Base-by-base conservation (phyloP, 2,888 invertebrate genomes). In the Lasius platythorax region DNA sequence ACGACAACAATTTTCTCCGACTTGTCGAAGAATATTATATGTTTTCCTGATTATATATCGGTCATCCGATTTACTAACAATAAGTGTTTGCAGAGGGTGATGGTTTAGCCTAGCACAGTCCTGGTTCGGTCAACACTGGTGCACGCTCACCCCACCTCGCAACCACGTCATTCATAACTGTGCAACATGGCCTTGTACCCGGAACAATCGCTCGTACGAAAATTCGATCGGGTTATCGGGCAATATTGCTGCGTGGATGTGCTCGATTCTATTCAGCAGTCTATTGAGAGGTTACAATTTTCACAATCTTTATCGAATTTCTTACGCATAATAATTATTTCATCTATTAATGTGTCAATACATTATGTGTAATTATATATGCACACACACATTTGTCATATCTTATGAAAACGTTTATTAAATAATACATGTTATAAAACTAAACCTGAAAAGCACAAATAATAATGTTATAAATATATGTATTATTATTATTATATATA, bases 121-220 rank as follows among this genome's bases (percentile, higher is more conserved):
- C 84, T 86, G 85, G n/a, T 70, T 70, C 81, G 75, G 74, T 85
- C 74, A 76, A 33, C 58, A 46, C 61, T 78, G n/a, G 67, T 84
- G 75, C 82, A 83, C 67, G 37, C 53, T 73, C 61, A 43, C 78
- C 85, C 85, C 85, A 90, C 90, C 87, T 88, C 87, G 88, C 90
- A 89, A 89, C 89, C 91, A 89, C 92, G 91, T 92, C 94, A 94
- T 94, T 94, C 93, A 93, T 94, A 93, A 93, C 91, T 91, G 89
- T 81, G 84, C 83, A 43, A 83, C 73, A 63, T 83, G 64, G 53
- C 73, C 79, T 76, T 75, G 66, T 78, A 72, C 67, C 66, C 75
- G 67, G 66, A 67, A 70, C 58, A 63, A 87, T 83, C 75, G 82
- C n/a, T 64, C 50, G 67, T 68, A 78, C 75, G 85, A 87, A 87